Base-by-base conservation (phyloP, 2,888 invertebrate genomes). In the Parapristionchus giblindavisi region DNA sequence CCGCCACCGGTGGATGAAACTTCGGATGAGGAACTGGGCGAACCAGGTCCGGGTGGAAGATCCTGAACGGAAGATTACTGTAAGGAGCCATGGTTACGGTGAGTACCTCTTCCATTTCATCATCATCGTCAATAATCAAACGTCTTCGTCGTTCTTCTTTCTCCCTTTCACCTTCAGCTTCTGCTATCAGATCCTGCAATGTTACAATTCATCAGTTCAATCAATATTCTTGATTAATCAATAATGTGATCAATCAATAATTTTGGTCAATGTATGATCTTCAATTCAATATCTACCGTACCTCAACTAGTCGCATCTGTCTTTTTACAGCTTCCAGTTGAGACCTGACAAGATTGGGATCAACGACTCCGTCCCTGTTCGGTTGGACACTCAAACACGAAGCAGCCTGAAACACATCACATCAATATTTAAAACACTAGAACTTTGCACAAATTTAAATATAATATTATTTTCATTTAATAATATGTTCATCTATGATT, bases 321-420 rank as follows among this genome's bases (percentile, higher is more conserved):
- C 29, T 29, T 21, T 40, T 48, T 17, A 68, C 63, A 11, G 38
- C 60, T 21, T 66, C 60, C 14, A 78, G 43, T 58, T 78, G 76
- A 24, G 29, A 58, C 43, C 77, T 32, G 34, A 79, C 75, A 27
- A 61, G 71, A 36, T 73, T 68, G 14, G 83, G 81, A 54, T 81
- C 79, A n/a, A 81, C 78, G 17, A 78, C 27, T 65, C 83, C 83
- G 11, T 79, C 77, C 1, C 74, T 61, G 54, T 81, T 80, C 8
- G 83, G 81, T 77, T 79, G 77, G 36, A 74, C 78, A 1, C 81
- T 78, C 21, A 77, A 70, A 65, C 83, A 81, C 5, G 81, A 78
- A 1, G 77, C 78, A 0, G 78, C 77, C 73, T 78, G 73, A 36
- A 77, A 48, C 24, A 70, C 34, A 43, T 32, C 21, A 27, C n/a